Base-by-base conservation (phyloP, 1,140 invertebrate species). In the Drosophila mojavensis region DNA sequence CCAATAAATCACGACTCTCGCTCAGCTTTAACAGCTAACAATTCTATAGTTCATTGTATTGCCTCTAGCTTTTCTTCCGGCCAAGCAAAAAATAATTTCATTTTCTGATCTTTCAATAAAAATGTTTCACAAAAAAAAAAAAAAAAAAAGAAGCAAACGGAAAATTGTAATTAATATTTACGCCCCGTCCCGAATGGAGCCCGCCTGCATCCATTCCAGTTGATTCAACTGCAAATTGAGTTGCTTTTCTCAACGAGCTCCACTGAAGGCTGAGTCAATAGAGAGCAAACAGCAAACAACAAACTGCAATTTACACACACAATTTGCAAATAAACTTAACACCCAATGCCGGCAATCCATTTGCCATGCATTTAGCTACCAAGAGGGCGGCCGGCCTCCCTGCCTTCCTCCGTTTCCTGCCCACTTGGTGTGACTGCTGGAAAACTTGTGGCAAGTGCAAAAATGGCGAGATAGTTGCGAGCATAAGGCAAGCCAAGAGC, bases 221-320 rank as follows among this genome's bases (percentile, higher is more conserved):
- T 68, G 58, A 62, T 74, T 74, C 43, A 51, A 45, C 60, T 75
- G 60, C 60, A 70, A 70, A 75, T 75, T 72, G 68, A 75, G 73
- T 60, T 75, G 60, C 41, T 64, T 75, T 50, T 50, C 48, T 64
- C 54, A 39, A 75, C 47, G 41, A 53, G 71, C 43, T 56, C 5
- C 56, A 28, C n/a, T 28, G 43, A 58, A 43, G 58, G 58, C 71
- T 56, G 58, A 26, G 66, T 43, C 48, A 56, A 67, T 20, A 58
- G 50, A 33, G 66, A 54, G 58, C 70, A 74, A 55, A 67, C 55
- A 67, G 58, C 66, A 75, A 78, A 75, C 67, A 20, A 15, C 43
- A 71, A 72, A 60, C 55, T 83, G 73, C 73, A 79, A 75, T 79
- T 83, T 83, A 61, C 76, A 83, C 72, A 70, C 62, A 79, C 75